Evolutionary conservation across 1,140 invertebrate genomes (phyloP).

Genomic region (Drosophila takahashii): DNA sequence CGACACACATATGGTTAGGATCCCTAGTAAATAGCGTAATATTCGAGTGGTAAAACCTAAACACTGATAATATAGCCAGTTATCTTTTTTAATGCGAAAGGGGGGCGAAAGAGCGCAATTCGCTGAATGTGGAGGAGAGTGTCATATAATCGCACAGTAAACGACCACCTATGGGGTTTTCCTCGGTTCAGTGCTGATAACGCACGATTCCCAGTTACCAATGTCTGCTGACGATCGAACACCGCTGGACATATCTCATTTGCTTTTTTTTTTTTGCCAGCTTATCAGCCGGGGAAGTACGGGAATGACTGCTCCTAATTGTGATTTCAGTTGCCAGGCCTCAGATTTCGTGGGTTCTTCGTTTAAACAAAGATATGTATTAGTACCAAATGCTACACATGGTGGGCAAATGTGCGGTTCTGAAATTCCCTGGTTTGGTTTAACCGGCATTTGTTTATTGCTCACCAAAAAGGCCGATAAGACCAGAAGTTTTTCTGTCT

Average conservation of each 20-base stretch:
- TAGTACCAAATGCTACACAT: slow-evolving; percentile 23
- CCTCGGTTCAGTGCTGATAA: slow-evolving; percentile 51
- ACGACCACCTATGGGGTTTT: slow-evolving; percentile 74
- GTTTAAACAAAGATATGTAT: slow-evolving; percentile 1
- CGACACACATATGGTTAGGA: slow-evolving; percentile 18
- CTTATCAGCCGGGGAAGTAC: slow-evolving; percentile 51
- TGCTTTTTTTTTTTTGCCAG: slow-evolving; percentile 9
- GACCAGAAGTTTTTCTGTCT: slow-evolving; percentile 2
- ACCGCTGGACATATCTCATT: slow-evolving; percentile 48
- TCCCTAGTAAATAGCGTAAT: slow-evolving; percentile 29
- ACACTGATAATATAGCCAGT: slow-evolving; percentile 41
- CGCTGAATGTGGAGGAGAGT: neutral
- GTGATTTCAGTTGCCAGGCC: slow-evolving; percentile 34
- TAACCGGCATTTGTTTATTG: slow-evolving; percentile 15
- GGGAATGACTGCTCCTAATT: slow-evolving; percentile 25
- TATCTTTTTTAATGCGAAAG: slow-evolving; percentile 30
- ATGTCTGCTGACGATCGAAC: slow-evolving; percentile 49
- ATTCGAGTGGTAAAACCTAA: slow-evolving; percentile 31
- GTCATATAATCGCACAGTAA: slow-evolving; percentile 60
- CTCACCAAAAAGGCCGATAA: slow-evolving; percentile 23
- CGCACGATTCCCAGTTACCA: slow-evolving; percentile 46
- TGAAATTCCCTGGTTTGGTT: slow-evolving; percentile 56
- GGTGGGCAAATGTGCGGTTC: slow-evolving; percentile 38
- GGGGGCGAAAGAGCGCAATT: neutral
- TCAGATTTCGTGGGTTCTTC: slow-evolving; percentile 26